phyloP scores from a whole-genome alignment of 2,797 vertebrate species.

The Tamandua tetradactyla region DNA sequence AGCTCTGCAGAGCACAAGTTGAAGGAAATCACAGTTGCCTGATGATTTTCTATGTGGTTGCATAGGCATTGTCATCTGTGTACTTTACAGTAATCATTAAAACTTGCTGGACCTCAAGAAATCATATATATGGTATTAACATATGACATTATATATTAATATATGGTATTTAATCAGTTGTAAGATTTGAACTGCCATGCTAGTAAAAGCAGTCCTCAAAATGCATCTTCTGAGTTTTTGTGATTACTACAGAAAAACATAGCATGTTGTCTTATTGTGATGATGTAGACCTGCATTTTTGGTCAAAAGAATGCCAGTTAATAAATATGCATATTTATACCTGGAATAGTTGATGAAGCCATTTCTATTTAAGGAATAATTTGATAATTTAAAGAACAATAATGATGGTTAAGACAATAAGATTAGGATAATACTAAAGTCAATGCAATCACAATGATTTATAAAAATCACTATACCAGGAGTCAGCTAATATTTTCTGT shows the following conservation, averaged over 20 bases:
- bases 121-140: too few species aligned
- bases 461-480: neutral
- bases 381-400: constrained; percentile 6
- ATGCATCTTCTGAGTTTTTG: neutral
- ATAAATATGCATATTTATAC: neutral
- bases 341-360: neutral
- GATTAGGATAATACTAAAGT: neutral
- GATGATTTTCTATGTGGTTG: neutral
- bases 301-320: neutral
- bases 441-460: neutral
- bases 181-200: neutral
- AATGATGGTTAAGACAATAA: neutral
- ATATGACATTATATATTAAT: too few species aligned
- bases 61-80: neutral
- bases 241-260: neutral
- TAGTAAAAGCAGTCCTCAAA: neutral
- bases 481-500: neutral
- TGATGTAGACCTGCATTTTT: neutral
- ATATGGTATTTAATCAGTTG: neutral
- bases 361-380: neutral
- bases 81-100: neutral
- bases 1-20: neutral
- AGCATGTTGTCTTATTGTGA: neutral
- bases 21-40: neutral
- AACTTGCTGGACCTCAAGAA: neutral